These are phyloP conservation scores for Hylaea fasciaria DNA, from an alignment of 2,888 invertebrate species.

Conservation along the genomic window DNA sequence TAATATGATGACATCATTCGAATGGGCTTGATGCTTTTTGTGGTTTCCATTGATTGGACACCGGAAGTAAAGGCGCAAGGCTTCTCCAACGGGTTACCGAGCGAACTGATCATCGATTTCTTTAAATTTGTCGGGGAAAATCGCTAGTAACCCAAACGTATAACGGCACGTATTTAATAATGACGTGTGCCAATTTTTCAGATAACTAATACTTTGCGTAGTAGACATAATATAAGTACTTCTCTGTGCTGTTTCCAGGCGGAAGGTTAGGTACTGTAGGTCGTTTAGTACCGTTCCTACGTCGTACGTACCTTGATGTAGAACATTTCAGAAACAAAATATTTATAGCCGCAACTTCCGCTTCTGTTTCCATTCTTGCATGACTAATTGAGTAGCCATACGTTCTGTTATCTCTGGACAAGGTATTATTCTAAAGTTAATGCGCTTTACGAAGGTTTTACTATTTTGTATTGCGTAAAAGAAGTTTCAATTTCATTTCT, in stretches of 20 bases:
- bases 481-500: not conserved
- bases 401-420: slow-evolving; percentile 7
- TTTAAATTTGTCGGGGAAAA: no score
- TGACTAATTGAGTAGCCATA: not conserved
- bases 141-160: no score
- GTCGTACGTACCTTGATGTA: not conserved
- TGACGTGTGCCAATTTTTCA: no score
- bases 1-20: not conserved
- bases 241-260: no score
- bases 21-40: not conserved
- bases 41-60: not conserved
- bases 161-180: no score
- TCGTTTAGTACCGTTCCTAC: no score
- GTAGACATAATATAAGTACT: no score
- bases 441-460: not conserved
- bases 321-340: slow-evolving; percentile 29
- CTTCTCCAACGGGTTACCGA: no score
- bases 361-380: slow-evolving; percentile 19
- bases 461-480: not conserved
- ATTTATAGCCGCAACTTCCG: slow-evolving; percentile 36
- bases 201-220: no score
- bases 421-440: not conserved
- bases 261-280: no score
- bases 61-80: not conserved
- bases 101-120: no score